These are phyloP conservation scores for Pantherophis guttatus DNA, from an alignment of 2,113 vertebrate species.

Conservation along the genomic window DNA sequence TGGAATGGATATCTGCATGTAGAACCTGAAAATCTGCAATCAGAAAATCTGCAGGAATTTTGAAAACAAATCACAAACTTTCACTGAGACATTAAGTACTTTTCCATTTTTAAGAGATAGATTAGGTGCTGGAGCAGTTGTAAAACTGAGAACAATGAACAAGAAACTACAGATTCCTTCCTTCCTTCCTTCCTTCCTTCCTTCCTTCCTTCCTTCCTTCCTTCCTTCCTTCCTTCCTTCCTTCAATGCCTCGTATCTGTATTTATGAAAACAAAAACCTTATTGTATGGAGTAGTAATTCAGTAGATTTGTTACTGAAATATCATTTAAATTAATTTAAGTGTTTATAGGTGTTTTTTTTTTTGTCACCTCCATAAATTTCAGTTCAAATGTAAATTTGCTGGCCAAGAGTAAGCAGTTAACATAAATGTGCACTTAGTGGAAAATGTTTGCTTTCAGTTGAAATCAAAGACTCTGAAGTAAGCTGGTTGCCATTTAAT, in stretches of 20 bases:
- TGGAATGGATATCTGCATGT: conserved; percentile 33
- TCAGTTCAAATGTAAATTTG: neutral
- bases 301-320: neutral
- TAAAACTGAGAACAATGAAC: conserved; percentile 47
- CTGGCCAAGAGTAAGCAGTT: conserved; percentile 23
- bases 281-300: neutral
- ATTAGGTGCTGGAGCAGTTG: conserved; percentile 56
- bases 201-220: too few species aligned
- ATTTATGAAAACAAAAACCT: neutral
- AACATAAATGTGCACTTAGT: neutral
- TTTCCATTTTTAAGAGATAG: conserved; percentile 65
- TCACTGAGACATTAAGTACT: conserved; percentile 54
- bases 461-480: conserved; percentile 38
- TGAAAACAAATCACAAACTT: conserved; percentile 36
- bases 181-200: neutral
- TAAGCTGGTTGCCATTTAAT: conserved; percentile 23
- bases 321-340: neutral
- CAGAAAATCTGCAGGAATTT: conserved; percentile 2
- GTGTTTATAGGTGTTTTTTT: neutral
- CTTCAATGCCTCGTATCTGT: neutral
- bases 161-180: conserved; percentile 5
- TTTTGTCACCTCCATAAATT: neutral
- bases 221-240: neutral
- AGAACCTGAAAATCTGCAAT: conserved; percentile 24
- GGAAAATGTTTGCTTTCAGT: conserved; percentile 25